Evolutionary conservation across 2,797 vertebrate genomes (phyloP), one percentile per base, ranked within the genome.

Genomic region (Lepidocolaptes lacrymiger): DNA sequence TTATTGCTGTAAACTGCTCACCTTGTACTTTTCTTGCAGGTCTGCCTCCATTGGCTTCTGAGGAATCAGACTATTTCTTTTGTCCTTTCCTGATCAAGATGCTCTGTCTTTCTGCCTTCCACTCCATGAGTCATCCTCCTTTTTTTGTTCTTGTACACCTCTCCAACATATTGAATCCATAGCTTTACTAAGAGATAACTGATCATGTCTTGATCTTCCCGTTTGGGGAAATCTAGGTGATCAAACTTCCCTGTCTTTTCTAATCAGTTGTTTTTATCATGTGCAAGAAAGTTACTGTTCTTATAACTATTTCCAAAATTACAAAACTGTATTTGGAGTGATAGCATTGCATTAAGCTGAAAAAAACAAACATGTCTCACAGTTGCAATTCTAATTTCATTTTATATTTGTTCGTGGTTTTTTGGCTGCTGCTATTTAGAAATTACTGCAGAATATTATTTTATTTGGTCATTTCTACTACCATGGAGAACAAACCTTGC

Each of bases 1-100:
- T 94, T 97, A 96, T 91, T 97, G 95, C 91, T 94, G 93, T 97
- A 97, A 96, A 97, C 96, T 94, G 89, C 54, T 96, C 69, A 77
- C 93, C 93, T 96, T 87, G 83, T 96, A 91, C 77, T 97, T 93
- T 69, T 75, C 92, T 79, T 87, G 92, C 86, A 93, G 96, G 87
- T 68, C 80, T 93, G 89, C 83, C 88, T 97, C 78, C 81, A 72
- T 89, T 77, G 37, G 78, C 67, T 96, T 95, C 91, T 95, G 83
- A 97, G 83, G 89, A 91, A 95, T 84, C 92, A 83, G 83, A 93
- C 73, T 94, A 83, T 96, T 82, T 88, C 89, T 76, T 96, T 97
- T 92, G 89, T 96, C 85, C 91, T 92, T 91, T 86, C 63, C 91
- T 89, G 73, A 96, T 95, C 91, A 96, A 68, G 94, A 96, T 88